phyloP scores from a whole-genome alignment of 2,888 invertebrate genomes.

The Ditylenchus weischeri region DNA sequence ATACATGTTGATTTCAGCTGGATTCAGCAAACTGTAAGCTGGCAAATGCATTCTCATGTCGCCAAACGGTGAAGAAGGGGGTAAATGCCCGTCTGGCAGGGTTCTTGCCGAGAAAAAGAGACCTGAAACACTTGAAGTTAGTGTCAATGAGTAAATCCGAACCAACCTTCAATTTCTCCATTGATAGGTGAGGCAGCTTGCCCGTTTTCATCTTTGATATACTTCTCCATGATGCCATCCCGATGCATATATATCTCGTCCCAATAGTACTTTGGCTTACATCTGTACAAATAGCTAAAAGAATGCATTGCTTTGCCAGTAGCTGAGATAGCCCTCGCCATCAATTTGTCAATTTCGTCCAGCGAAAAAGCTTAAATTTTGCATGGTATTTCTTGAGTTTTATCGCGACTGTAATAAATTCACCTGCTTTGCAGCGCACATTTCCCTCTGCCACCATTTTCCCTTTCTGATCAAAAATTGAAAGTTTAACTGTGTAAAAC shows the following conservation, averaged over 20 bases:
- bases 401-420: not conserved
- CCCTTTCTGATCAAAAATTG: constrained; percentile 8
- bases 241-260: constrained; percentile 30
- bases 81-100: constrained; percentile 37
- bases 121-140: constrained; percentile 36
- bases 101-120: constrained; percentile 58
- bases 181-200: constrained; percentile 51
- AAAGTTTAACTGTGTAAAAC: not conserved
- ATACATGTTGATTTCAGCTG: constrained; percentile 44
- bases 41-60: constrained; percentile 47
- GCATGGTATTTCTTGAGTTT: not conserved
- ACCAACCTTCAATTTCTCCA: constrained; percentile 44
- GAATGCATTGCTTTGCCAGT: constrained; percentile 26
- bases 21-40: constrained; percentile 34
- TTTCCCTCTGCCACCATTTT: not conserved
- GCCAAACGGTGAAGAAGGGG: constrained; percentile 53
- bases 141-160: not conserved
- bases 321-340: constrained; percentile 18
- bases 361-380: constrained; percentile 24
- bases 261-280: constrained; percentile 40
- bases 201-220: constrained; percentile 52
- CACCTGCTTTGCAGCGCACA: constrained; percentile 10
- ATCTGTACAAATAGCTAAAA: constrained; percentile 36
- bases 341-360: constrained; percentile 23
- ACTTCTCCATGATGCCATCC: constrained; percentile 42